Evolutionary conservation across 30 jellyfish, hydroid and myxozoan species (phyloP).

Genomic region (Clytia hemisphaerica): DNA sequence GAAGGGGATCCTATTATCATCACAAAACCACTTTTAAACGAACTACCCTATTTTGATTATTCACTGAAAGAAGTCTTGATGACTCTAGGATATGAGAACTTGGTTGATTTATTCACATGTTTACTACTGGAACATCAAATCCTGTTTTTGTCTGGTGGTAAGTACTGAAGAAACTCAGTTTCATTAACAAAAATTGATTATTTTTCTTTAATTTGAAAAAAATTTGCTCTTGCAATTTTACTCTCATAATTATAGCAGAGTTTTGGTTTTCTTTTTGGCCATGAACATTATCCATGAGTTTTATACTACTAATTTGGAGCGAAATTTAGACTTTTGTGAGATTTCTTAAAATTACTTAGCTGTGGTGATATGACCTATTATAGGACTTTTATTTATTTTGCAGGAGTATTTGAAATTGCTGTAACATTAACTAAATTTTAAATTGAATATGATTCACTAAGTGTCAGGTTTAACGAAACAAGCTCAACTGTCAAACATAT

Average conservation of each 20-base stretch:
- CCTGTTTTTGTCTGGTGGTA: constrained; percentile 77
- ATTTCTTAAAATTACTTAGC: no score
- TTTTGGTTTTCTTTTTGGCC: neutral
- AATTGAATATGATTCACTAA: no score
- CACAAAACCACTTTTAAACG: constrained; percentile 64
- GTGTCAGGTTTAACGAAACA: no score
- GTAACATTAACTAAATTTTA: no score
- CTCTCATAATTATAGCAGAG: neutral
- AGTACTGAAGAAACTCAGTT: neutral
- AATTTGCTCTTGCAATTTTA: neutral
- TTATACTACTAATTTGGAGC: no score
- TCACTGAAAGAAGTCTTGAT: constrained; percentile 67
- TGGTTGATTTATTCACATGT: constrained; percentile 91
- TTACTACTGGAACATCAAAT: constrained; percentile 89
- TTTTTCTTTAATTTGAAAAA: neutral
- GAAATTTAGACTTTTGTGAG: no score
- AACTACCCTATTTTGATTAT: constrained; percentile 77
- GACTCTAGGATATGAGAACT: constrained; percentile 83
- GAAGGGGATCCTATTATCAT: constrained; percentile 69
- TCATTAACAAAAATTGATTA: neutral
- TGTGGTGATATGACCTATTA: no score
- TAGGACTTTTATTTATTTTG: no score
- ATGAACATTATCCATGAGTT: no score
- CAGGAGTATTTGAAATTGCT: no score
- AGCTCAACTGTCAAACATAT: neutral